These are phyloP conservation scores for Drosophila carrolli DNA, from an alignment of 1,140 invertebrate species.

Conservation along the genomic window DNA sequence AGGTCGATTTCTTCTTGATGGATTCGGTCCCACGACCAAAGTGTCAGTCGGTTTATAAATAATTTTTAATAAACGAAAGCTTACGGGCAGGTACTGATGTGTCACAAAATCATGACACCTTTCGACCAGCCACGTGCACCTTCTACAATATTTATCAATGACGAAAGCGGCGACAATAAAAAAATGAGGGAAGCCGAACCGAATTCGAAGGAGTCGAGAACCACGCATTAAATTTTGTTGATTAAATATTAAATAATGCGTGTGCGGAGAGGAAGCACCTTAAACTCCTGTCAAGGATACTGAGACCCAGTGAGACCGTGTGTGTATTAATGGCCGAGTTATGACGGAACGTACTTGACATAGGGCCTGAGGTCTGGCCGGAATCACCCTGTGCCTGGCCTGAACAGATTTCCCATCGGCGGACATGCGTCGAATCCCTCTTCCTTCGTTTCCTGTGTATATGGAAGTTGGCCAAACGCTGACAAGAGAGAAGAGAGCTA, in stretches of 20 bases:
- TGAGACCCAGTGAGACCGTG: constrained; percentile 5
- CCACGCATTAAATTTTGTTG: constrained; percentile 42
- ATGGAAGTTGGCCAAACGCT: constrained; percentile 10
- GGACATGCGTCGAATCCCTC: constrained; percentile 40
- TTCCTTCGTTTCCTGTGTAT: constrained; percentile 64
- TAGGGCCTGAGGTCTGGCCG: constrained; percentile 23
- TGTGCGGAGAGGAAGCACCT: constrained; percentile 42
- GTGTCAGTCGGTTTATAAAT: constrained; percentile 30
- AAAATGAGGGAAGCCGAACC: constrained; percentile 4
- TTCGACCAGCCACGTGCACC: constrained; percentile 32
- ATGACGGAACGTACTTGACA: constrained; percentile 77
- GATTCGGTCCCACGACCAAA: not conserved
- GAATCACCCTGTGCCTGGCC: constrained; percentile 54
- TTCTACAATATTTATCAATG: constrained; percentile 47
- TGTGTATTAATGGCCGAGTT: constrained; percentile 71
- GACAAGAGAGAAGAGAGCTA: constrained; percentile 11
- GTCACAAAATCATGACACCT: constrained; percentile 43
- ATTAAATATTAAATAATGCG: constrained; percentile 78
- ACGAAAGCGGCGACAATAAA: constrained; percentile 31
- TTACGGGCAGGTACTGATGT: not conserved
- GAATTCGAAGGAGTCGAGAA: constrained; percentile 24
- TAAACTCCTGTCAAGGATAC: constrained; percentile 39
- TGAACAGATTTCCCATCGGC: constrained; percentile 26
- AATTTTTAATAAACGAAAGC: constrained; percentile 41
- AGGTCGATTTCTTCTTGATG: not conserved